Base-by-base conservation (phyloP, 1,140 invertebrate genomes). In the Drosophila ohnishii region DNA sequence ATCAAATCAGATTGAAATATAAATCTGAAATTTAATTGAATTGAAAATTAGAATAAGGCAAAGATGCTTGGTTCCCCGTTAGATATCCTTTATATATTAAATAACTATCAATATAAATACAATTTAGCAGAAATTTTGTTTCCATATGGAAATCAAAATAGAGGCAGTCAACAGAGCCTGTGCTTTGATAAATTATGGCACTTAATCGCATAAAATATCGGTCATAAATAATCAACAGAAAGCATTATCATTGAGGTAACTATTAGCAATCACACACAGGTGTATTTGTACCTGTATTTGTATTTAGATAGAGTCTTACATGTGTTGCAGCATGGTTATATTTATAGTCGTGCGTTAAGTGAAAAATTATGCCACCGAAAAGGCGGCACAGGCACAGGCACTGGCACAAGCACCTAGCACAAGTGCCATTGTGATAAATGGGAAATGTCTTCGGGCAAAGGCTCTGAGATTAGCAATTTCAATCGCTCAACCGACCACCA, bases 311-410 rank as follows among this genome's bases (percentile, higher is more conserved):
- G 64, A 58, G 62, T 42, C 62, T 76, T 76, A 76, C 73, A 76
- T 67, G 75, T 77, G 64, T 77, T 77, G 75, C 72, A 74, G 56
- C 79, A 64, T 61, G 63, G 55, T 63, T 87, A 87, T 87, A 87
- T 87, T 87, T 87, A 80, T 87, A 87, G 83, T 47, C 61, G 83
- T 87, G 83, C 84, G 83, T 87, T 88, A 87, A 87, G 83, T 87
- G 79, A 77, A 87, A 87, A 88, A 87, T 87, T 88, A 87, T 88
- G 84, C 84, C 83, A 87, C 53, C 69, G 51, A 64, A 75, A 44
- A 44, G 39, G 19, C 11, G 22, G 35, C 53, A 14, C 19, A 3
- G 19, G 16, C 51, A 56, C 32, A 0, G 14, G 16, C 39, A 25
- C 19, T 0, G 11, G 50, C 73, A 78, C 59, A 65, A 40, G 34